A percentile compares a stretch with the other conserved stretches of the same genome.
phyloP scores from a whole-genome alignment of 2,888 invertebrate species.

The Ectobius pallidus region DNA sequence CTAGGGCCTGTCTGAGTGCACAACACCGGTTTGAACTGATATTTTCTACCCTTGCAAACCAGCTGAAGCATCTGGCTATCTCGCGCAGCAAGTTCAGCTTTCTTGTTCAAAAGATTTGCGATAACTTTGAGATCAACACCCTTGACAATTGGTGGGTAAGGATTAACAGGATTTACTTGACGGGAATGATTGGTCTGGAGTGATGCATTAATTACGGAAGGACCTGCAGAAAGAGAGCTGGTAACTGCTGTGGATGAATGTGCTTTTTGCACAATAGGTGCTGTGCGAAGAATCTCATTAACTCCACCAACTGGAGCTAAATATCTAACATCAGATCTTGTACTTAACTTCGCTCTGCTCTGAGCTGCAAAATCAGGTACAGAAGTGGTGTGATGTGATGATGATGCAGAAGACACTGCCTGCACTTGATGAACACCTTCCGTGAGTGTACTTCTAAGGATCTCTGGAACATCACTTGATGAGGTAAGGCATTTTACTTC shows the following conservation, averaged over 20 bases:
- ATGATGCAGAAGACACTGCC: constrained; percentile 5
- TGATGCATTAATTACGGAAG: not conserved
- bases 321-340: constrained; percentile 27
- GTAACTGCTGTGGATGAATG: constrained; percentile 6
- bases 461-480: constrained; percentile 29
- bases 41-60: constrained; percentile 28
- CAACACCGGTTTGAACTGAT: constrained; percentile 25
- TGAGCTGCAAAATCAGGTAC: constrained; percentile 2
- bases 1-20: constrained; percentile 15
- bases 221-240: not conserved
- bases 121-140: constrained; percentile 39
- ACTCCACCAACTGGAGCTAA: constrained; percentile 36
- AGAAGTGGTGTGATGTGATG: constrained; percentile 1
- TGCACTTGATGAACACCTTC: constrained; percentile 8
- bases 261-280: constrained; percentile 11
- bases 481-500: constrained; percentile 32
- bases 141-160: constrained; percentile 39
- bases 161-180: constrained; percentile 19
- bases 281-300: constrained; percentile 37
- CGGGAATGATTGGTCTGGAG: not conserved
- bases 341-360: constrained; percentile 26
- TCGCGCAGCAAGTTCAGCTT: not conserved
- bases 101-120: constrained; percentile 36
- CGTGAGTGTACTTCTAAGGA: constrained; percentile 22
- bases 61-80: constrained; percentile 36